Conservation (phyloP, 2,113 vertebrate species). For the Phylloscopus whistleri region DNA sequence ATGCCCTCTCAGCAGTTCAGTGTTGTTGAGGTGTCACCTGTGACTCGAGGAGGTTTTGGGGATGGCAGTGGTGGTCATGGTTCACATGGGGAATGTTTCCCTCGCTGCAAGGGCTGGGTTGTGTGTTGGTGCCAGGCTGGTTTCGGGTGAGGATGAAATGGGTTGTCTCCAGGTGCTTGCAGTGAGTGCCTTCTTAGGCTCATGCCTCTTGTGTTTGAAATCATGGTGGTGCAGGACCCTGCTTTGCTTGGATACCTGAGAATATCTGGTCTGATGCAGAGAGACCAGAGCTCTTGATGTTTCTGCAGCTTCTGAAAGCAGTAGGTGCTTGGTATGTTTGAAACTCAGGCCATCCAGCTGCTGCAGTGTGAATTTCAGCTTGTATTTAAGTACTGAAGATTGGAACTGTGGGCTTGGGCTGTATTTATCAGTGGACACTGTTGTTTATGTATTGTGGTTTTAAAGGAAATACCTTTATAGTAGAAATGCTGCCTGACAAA, state of each 20-base stretch:
- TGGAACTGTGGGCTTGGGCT: neutral
- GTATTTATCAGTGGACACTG: neutral
- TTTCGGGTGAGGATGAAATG: neutral
- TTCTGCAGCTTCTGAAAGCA: neutral
- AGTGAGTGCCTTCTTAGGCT: neutral
- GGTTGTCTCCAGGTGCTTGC: neutral
- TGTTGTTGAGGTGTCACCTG: neutral
- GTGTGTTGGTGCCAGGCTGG: accelerated
- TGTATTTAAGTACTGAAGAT: neutral
- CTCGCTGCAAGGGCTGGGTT: neutral
- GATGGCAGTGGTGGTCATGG: too few species aligned
- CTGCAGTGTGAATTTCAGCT: neutral
- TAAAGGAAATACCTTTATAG: neutral
- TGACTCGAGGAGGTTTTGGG: neutral
- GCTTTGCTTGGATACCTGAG: neutral
- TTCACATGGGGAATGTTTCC: accelerated
- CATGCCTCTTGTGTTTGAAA: neutral
- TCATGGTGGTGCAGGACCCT: neutral
- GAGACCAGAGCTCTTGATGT: neutral
- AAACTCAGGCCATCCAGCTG: neutral
- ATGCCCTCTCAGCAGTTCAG: accelerated
- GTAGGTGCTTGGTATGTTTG: neutral
- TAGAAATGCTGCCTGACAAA: neutral
- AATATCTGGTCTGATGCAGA: neutral
- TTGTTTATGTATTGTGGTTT: neutral